phyloP scores from a whole-genome alignment of 2,888 invertebrate species.

The Meteorus cinctellus region DNA sequence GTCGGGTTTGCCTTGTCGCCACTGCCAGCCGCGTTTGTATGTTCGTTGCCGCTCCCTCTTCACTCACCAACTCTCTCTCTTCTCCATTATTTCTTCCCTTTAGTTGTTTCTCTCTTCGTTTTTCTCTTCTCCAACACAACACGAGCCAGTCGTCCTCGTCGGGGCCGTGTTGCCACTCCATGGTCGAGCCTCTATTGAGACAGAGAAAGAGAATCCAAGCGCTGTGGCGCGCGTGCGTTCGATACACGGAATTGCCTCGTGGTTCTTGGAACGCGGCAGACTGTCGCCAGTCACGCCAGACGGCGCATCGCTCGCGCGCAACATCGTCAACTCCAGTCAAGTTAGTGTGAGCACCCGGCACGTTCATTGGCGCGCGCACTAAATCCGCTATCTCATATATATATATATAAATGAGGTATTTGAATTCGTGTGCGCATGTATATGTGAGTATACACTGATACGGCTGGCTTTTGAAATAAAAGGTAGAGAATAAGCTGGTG shows the following conservation, averaged over 20 bases:
- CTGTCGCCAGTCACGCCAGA: conserved; percentile 72
- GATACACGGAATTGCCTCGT: conserved; percentile 72
- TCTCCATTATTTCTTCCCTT: background rate
- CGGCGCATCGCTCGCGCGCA: conserved; percentile 69
- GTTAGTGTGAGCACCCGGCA: conserved; percentile 44
- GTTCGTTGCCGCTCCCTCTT: conserved; percentile 10
- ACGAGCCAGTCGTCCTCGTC: conserved; percentile 25
- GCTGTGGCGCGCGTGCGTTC: conserved; percentile 57
- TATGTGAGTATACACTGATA: background rate
- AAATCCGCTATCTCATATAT: background rate
- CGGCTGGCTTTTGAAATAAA: background rate
- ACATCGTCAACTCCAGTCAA: conserved; percentile 50
- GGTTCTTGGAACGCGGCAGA: conserved; percentile 72
- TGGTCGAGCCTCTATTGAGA: conserved; percentile 35
- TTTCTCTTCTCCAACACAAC: conserved; percentile 1
- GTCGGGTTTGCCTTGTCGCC: conserved; percentile 9
- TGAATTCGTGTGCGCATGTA: background rate
- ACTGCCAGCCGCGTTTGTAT: conserved; percentile 11
- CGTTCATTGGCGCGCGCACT: conserved; percentile 4
- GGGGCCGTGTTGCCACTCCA: conserved; percentile 25
- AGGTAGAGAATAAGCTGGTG: conserved; percentile 8
- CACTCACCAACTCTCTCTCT: conserved; percentile 2
- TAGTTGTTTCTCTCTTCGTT: conserved; percentile 17
- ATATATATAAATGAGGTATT: background rate
- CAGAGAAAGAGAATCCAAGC: background rate